A percentile compares a stretch with the other conserved stretches of the same genome.
Evolutionary conservation across 2,888 invertebrate species (phyloP).

Genomic region (Brenthis daphne): DNA sequence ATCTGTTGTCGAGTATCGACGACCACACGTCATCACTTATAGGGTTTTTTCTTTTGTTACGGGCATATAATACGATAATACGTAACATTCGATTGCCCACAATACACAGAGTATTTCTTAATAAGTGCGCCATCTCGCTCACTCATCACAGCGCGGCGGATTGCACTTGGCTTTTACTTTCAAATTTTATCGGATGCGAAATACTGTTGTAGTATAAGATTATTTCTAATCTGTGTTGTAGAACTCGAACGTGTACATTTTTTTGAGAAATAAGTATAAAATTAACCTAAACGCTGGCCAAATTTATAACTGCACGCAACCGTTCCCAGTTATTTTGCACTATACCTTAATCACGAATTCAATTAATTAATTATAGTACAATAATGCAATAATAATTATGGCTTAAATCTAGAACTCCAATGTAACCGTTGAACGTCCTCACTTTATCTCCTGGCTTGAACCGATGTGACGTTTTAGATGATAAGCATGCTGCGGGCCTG

Average conservation of each 20-base stretch:
- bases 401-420: conserved; percentile 72
- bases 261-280: conserved; percentile 21
- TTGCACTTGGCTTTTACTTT: conserved; percentile 52
- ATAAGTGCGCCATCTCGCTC: conserved; percentile 43
- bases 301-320: conserved; percentile 53
- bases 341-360: conserved; percentile 71
- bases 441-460: conserved; percentile 49
- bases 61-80: conserved; percentile 47
- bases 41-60: conserved; percentile 48
- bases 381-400: conserved; percentile 75
- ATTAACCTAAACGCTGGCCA: conserved; percentile 10
- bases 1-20: conserved; percentile 41
- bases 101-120: conserved; percentile 38
- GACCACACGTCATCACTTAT: conserved; percentile 44
- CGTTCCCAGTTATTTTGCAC: conserved; percentile 81
- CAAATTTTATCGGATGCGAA: conserved; percentile 47
- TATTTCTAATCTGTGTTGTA: conserved; percentile 28
- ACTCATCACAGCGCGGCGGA: conserved; percentile 45
- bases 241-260: conserved; percentile 15
- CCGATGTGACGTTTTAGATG: conserved; percentile 53
- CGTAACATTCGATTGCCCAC: conserved; percentile 49
- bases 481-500: conserved; percentile 54
- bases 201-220: conserved; percentile 39
- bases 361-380: conserved; percentile 63
- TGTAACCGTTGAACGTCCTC: conserved; percentile 61